Conservation (phyloP, 2,113 vertebrate genomes). For the Telmatochromis bifrenatus region DNA sequence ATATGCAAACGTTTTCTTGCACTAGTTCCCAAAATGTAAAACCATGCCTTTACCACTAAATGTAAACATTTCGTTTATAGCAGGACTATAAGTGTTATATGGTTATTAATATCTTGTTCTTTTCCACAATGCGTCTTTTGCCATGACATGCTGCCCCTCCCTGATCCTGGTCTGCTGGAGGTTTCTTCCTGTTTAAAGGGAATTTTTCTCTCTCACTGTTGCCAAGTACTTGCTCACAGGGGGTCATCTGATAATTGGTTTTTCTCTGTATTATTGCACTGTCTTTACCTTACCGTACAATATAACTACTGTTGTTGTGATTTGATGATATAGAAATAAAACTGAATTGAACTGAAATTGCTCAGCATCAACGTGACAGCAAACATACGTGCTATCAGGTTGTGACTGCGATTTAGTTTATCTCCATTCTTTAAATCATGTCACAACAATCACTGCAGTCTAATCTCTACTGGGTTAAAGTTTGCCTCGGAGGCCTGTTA, state of each 20-base stretch:
- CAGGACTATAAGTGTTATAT: neutral
- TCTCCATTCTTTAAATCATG: neutral
- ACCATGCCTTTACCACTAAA: neutral
- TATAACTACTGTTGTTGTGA: neutral
- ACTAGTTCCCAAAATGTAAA: neutral
- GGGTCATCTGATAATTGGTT: neutral
- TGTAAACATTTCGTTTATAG: neutral
- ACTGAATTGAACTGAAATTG: neutral
- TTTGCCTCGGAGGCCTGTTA: neutral
- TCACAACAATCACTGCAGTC: neutral
- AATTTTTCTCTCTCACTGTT: fast-evolving
- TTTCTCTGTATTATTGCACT: neutral
- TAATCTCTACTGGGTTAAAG: neutral
- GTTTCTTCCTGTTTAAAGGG: neutral
- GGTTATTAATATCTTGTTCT: neutral
- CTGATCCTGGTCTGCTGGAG: neutral
- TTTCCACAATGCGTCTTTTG: neutral
- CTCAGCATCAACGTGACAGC: neutral
- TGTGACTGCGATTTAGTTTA: neutral
- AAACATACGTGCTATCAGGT: neutral
- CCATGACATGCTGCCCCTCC: neutral
- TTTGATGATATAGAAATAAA: neutral
- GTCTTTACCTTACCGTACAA: fast-evolving
- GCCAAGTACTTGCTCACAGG: neutral
- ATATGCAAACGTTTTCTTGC: neutral